phyloP scores from a whole-genome alignment of 2,797 vertebrate species.

The Perodicticus potto region DNA sequence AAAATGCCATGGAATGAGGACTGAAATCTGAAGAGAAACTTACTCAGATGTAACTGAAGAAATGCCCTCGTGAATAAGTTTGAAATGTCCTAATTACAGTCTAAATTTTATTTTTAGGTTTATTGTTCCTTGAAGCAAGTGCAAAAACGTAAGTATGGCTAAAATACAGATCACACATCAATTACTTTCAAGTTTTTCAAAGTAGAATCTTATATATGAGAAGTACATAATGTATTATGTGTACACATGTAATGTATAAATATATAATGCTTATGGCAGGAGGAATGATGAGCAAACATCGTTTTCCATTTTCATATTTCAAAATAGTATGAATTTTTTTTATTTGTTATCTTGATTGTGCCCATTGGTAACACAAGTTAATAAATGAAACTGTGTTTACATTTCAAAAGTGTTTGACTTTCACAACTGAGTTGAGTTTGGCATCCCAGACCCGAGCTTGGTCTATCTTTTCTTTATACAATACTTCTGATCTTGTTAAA shows the following conservation, averaged over 20 bases:
- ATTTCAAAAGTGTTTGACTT: conserved; percentile 67
- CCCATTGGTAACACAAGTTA: conserved; percentile 48
- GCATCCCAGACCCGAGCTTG: not conserved
- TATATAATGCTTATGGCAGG: not conserved
- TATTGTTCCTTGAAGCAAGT: conserved; percentile 98
- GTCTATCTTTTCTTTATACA: conserved; percentile 28
- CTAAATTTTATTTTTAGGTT: conserved; percentile 90
- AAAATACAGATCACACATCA: conserved; percentile 27
- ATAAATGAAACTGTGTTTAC: conserved; percentile 67
- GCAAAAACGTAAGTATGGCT: conserved; percentile 96
- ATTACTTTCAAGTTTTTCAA: conserved; percentile 47
- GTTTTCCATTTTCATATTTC: conserved; percentile 26
- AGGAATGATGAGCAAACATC: not conserved
- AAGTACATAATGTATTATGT: not conserved
- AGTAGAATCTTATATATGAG: conserved; percentile 5
- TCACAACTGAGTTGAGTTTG: conserved; percentile 59
- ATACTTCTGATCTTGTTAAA: conserved; percentile 4
- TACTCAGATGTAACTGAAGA: conserved; percentile 20
- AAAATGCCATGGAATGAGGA: not conserved
- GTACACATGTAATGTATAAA: not conserved
- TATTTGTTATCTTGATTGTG: conserved; percentile 60
- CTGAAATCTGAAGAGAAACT: conserved; percentile 5
- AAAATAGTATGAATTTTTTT: conserved; percentile 42
- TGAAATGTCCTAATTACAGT: conserved; percentile 78
- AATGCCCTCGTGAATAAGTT: conserved; percentile 9